Conservation (phyloP, 2,797 vertebrate species). For the Esox lucius region DNA sequence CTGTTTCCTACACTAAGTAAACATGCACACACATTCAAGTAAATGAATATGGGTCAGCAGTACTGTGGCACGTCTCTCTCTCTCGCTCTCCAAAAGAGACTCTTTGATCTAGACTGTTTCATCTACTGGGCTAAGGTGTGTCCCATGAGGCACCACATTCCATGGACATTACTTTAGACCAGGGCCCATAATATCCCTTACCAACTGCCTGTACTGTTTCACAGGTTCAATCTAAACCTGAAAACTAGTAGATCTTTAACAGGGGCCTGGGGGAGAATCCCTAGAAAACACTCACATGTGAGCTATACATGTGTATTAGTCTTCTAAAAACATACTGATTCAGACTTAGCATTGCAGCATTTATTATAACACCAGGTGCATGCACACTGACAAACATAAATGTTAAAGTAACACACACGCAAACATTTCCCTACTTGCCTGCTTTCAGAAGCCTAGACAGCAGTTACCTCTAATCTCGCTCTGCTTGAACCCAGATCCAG, state of each 20-base stretch:
- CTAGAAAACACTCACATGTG: background rate
- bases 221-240: background rate
- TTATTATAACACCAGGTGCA: background rate
- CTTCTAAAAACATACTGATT: background rate
- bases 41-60: constrained; percentile 64
- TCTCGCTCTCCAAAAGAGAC: constrained; percentile 12
- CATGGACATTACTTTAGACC: background rate
- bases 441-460: constrained; percentile 17
- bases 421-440: constrained; percentile 11
- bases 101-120: background rate
- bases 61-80: constrained; percentile 21
- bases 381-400: background rate
- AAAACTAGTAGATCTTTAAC: background rate
- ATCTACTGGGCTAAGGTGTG: background rate
- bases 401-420: background rate
- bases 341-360: background rate
- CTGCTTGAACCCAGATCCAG: constrained; percentile 23
- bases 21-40: background rate
- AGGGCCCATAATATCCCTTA: background rate
- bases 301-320: background rate
- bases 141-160: background rate
- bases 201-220: background rate
- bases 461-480: constrained; percentile 18
- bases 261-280: background rate
- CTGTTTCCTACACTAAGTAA: too few relatives aligned